Base-by-base conservation (phyloP, 2,888 invertebrate genomes). In the Rhagonycha fulva region DNA sequence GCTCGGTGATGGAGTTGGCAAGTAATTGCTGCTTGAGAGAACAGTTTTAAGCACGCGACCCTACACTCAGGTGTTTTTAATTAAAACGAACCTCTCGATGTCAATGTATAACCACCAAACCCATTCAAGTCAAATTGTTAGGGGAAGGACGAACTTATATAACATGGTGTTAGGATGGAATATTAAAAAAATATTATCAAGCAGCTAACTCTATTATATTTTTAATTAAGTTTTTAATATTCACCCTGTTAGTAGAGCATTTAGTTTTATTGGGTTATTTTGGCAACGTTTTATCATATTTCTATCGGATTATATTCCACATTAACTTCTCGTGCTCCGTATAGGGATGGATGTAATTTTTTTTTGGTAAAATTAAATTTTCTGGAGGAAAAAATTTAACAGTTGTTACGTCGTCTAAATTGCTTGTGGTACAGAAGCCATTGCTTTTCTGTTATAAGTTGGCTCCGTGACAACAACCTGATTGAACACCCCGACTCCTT, bases 31-130 rank as follows among this genome's bases (percentile, higher is more conserved):
- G 69, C 76, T 77, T 74, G 74, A 77, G 74, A 79, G 76, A 77
- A 71, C 77, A 74, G 76, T 75, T 77, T 77, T 74, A 77, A 76
- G 76, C 80, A 80, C 78, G 80, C 80, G 76, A 80, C 75, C 72
- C 72, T 62, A 63, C 71, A 77, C 75, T 78, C 78, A 80, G 80
- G 78, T 76, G 77, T 76, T 78, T 80, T 79, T 80, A 80, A 80
- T 80, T 80, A 80, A 80, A 77, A 79, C 78, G 72, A 74, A 79
- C 77, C 80, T 78, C 76, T 78, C 77, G 76, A 78, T 77, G 80
- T 78, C 77, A 77, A 77, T 74, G 74, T 71, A 74, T 69, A 77
- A 77, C 77, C 77, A 62, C 77, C 69, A 67, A 67, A 74, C 74
- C 71, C n/a, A 68, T 74, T 68, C 63, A 74, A 77, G 74, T 77